phyloP scores from a whole-genome alignment of 2,797 vertebrate species.

The Syngnathus acus region DNA sequence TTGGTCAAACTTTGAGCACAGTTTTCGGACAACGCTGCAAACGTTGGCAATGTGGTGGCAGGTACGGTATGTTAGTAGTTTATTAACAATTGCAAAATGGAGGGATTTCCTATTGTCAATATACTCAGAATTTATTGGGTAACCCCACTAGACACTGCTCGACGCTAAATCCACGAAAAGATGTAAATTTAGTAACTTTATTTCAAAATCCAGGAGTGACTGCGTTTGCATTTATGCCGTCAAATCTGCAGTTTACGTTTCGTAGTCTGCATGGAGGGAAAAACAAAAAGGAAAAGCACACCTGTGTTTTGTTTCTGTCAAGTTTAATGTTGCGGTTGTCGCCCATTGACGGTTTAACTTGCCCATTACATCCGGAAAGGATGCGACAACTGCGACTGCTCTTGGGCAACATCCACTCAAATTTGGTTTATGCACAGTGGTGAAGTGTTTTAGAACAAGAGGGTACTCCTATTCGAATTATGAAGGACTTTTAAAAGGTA shows the following conservation, averaged over 20 bases:
- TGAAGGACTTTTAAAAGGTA: slow-evolving; percentile 2
- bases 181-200: no score
- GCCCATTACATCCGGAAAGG: neutral
- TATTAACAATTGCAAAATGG: neutral
- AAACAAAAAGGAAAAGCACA: neutral
- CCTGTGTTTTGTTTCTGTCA: neutral
- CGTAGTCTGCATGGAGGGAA: neutral
- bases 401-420: slow-evolving; percentile 1
- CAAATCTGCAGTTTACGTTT: no score
- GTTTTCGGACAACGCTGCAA: slow-evolving; percentile 22
- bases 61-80: slow-evolving; percentile 30
- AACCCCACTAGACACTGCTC: neutral
- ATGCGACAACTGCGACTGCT: neutral
- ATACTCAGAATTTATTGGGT: neutral
- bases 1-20: slow-evolving; percentile 39
- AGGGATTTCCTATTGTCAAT: no score
- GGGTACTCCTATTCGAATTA: neutral
- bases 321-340: neutral
- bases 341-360: neutral
- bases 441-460: neutral
- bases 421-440: neutral
- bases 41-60: slow-evolving; percentile 40
- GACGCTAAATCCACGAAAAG: neutral
- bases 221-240: no score
- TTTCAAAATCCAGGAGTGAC: no score